A percentile compares a stretch with the other conserved stretches of the same genome.
Conservation (phyloP, 92 coral and sea anemone species). For the Actinernus sp. region DNA sequence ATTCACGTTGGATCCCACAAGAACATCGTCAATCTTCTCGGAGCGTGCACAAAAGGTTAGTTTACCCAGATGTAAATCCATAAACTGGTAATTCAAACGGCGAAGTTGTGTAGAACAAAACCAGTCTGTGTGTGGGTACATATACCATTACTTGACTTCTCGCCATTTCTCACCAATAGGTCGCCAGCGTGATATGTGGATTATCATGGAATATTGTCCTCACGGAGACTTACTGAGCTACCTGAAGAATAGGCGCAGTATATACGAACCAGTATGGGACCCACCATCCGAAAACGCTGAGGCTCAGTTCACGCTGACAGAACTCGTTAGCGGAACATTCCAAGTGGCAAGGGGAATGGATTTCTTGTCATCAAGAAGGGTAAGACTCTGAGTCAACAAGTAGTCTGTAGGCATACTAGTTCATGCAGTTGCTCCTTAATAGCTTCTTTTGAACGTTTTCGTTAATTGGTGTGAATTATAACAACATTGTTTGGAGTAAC, state of each 20-base stretch:
- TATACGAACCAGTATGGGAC: slow-evolving; percentile 78
- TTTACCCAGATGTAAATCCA: no score
- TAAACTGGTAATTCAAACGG: no score
- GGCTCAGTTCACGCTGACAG: slow-evolving; percentile 69
- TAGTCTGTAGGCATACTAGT: no score
- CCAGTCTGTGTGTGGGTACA: no score
- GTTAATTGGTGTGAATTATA: no score
- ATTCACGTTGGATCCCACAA: slow-evolving; percentile 93
- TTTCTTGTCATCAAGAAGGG: slow-evolving; percentile 83
- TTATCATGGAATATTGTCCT: slow-evolving; percentile 88
- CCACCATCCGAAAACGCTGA: slow-evolving; percentile 69
- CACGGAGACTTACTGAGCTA: slow-evolving; percentile 82
- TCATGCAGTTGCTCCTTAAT: no score
- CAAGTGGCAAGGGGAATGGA: slow-evolving; percentile 97
- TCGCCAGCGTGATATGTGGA: slow-evolving; percentile 69
- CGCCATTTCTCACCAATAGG: slow-evolving; percentile 41
- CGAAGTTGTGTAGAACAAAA: no score
- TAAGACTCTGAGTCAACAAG: no score
- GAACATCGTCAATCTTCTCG: slow-evolving; percentile 91
- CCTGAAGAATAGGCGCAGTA: slow-evolving; percentile 66
- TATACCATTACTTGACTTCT: no score
- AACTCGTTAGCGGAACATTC: slow-evolving; percentile 80
- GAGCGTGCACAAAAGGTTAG: slow-evolving; percentile 94
- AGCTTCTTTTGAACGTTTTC: no score
- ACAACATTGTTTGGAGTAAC: no score